Base-by-base conservation (phyloP, 2,113 vertebrate species). In the Xiphorhynchus elegans region DNA sequence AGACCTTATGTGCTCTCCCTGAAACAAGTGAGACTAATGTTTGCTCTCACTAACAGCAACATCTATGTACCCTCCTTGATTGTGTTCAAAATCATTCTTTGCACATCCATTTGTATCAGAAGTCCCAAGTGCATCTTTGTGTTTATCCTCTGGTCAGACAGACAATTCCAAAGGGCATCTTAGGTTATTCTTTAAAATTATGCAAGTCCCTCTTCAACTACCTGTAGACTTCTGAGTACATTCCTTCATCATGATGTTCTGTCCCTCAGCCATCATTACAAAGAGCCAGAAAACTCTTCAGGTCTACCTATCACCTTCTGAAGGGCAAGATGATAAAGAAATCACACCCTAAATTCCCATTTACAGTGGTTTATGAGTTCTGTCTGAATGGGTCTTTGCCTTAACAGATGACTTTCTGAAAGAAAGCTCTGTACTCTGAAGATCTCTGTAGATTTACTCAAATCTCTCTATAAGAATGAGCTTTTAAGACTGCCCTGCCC, bases 51-150 rank as follows among this genome's bases (percentile, higher is more conserved):
- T 24, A 18, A 40, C 29, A 47, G 40, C 13, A 80, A 35, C 58
- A 46, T 29, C 63, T 63, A 0, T 12, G 5, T 33, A 8, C 24
- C 23, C 35, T 20, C 21, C 10, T 63, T 1, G 0, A 8, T 24
- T 63, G 10, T 40, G 35, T 42, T 84, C 40, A 33, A 19, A 6
- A 24, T 23, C 53, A n/a, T 46, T 68, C 26, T 91, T 79, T 67
- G 44, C 42, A 37, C 73, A 58, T 49, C 17, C 2, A 0, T 49
- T 67, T 9, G 2, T 67, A 26, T 44, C 31, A 8, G 18, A 9
- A 55, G 39, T 19, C 44, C 80, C 19, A 39, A 19, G 67, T 49
- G 47, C 35, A 44, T 72, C 72, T 59, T 68, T 1, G 0, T n/a
- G 31, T 64, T 69, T 11, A 0, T 72, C 68, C 58, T 79, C 66